Percentiles rank a stretch among this genome's conserved stretches.
Conservation (phyloP, 2,113 vertebrate species). For the Theristicus caerulescens region DNA sequence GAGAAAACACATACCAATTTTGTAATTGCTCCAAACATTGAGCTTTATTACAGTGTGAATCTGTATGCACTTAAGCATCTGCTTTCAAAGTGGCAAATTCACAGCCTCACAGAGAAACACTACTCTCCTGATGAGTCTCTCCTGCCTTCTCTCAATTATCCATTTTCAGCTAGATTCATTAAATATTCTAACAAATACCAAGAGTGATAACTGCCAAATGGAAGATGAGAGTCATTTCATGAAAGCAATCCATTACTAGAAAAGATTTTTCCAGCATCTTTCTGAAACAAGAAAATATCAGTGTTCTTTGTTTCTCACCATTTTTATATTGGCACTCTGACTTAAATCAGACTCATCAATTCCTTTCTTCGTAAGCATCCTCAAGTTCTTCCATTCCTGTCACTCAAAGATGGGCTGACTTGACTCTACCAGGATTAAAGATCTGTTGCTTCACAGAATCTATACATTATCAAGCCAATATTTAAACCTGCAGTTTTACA, state of each 20-base stretch:
- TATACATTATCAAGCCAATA: neutral
- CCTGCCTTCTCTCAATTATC: neutral
- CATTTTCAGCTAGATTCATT: neutral
- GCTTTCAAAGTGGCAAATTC: neutral
- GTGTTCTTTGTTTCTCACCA: neutral
- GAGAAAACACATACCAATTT: neutral
- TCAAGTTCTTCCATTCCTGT: neutral
- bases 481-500: neutral
- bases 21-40: neutral
- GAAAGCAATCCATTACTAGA: neutral
- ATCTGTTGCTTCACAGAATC: neutral
- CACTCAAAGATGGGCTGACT: neutral
- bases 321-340: neutral
- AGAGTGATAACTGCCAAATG: neutral
- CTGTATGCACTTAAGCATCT: neutral
- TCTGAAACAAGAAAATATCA: neutral
- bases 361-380: neutral
- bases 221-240: neutral
- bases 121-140: neutral
- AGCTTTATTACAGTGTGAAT: neutral
- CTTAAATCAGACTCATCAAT: neutral
- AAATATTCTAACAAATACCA: conserved; percentile 20
- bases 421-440: neutral
- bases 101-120: neutral
- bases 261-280: neutral